phyloP scores from a whole-genome alignment of 2,797 vertebrate species.

The Gephyroberyx darwinii region DNA sequence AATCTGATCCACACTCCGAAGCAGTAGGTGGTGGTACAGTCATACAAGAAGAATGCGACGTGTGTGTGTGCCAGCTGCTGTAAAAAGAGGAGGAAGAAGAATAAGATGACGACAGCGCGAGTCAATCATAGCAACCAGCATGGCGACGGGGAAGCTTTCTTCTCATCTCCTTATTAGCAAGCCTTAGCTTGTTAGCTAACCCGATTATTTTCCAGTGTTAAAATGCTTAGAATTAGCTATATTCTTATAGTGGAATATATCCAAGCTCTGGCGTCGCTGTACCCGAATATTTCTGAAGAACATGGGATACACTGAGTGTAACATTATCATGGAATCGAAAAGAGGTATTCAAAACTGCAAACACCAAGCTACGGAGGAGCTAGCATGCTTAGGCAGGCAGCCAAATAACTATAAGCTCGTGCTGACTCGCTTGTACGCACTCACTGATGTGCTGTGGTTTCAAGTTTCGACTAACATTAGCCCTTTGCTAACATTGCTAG shows the following conservation, averaged over 20 bases:
- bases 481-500: background rate
- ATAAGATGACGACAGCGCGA: no score
- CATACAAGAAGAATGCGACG: no score
- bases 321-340: conserved; percentile 76
- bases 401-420: conserved; percentile 11
- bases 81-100: no score
- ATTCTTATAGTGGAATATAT: conserved; percentile 3
- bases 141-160: conserved; percentile 79
- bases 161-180: conserved; percentile 47
- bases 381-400: conserved; percentile 12
- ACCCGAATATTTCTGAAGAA: conserved; percentile 42
- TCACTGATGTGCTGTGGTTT: background rate
- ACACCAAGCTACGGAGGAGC: conserved; percentile 4
- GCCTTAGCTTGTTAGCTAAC: conserved; percentile 11
- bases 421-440: background rate
- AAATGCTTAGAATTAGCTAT: conserved; percentile 44
- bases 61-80: no score
- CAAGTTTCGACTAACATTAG: background rate
- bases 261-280: background rate
- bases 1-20: no score
- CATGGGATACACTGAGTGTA: conserved; percentile 74
- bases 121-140: conserved; percentile 81
- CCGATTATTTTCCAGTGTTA: background rate
- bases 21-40: no score
- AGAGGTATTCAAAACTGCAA: conserved; percentile 63